A percentile compares a stretch with the other conserved stretches of the same genome.
These are phyloP conservation scores for Delia radicum DNA, from an alignment of 1,140 invertebrate genomes.

Conservation along the genomic window DNA sequence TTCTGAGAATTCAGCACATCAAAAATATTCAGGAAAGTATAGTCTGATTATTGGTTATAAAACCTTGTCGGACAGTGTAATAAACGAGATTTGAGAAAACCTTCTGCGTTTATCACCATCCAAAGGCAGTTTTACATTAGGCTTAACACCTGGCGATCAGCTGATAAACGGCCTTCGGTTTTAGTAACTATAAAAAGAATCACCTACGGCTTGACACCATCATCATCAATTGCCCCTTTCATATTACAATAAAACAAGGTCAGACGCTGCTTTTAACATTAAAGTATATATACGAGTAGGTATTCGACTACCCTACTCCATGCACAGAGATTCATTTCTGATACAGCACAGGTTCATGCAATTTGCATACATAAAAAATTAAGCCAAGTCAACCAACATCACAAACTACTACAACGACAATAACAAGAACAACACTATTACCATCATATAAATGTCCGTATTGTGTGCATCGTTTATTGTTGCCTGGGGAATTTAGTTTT, in stretches of 20 bases:
- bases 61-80: too few relatives aligned
- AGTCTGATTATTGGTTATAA: too few relatives aligned
- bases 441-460: not conserved
- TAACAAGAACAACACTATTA: not conserved
- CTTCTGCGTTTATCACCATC: too few relatives aligned
- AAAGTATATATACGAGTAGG: not conserved
- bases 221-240: not conserved
- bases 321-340: not conserved
- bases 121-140: too few relatives aligned
- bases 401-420: not conserved
- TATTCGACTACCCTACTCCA: not conserved
- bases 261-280: not conserved
- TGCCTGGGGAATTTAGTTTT: conserved; percentile 7
- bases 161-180: not conserved
- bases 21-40: too few relatives aligned
- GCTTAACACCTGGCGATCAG: too few relatives aligned
- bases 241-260: not conserved
- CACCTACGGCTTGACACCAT: too few relatives aligned
- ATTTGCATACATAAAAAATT: conserved; percentile 22
- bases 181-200: too few relatives aligned
- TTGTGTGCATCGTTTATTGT: conserved; percentile 9
- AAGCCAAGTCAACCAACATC: not conserved
- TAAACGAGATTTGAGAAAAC: too few relatives aligned
- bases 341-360: conserved; percentile 4
- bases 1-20: too few relatives aligned